A percentile compares a stretch with the other conserved stretches of the same genome.
These are phyloP conservation scores for Lithophane socia DNA, from an alignment of 2,888 invertebrate genomes.

Conservation along the genomic window DNA sequence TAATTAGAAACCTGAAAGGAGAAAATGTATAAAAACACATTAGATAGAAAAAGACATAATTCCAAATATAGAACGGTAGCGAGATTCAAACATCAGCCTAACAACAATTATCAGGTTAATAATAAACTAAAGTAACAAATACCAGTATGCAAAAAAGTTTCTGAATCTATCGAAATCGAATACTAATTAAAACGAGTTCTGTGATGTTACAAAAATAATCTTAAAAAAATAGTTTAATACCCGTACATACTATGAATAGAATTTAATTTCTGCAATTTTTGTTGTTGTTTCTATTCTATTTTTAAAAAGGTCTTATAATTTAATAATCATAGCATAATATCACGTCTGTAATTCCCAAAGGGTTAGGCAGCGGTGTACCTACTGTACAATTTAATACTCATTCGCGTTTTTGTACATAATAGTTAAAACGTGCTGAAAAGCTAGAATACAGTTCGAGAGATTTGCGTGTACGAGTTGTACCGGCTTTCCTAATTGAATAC, in stretches of 20 bases:
- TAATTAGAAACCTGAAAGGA: neutral
- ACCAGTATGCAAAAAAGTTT: neutral
- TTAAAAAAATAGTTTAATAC: too few relatives aligned
- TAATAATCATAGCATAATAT: neutral
- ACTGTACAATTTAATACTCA: conserved; percentile 8
- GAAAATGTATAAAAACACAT: neutral
- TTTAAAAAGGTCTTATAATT: neutral
- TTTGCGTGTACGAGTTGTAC: neutral
- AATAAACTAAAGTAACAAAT: neutral
- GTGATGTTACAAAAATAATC: conserved; percentile 3
- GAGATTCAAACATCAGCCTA: neutral
- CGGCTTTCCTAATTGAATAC: conserved; percentile 26
- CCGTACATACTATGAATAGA: too few relatives aligned
- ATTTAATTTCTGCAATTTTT: too few relatives aligned
- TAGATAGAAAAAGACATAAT: too few relatives aligned
- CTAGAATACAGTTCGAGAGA: conserved; percentile 8
- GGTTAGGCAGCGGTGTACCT: too few relatives aligned
- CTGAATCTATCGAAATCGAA: neutral
- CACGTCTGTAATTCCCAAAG: neutral
- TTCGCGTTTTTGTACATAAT: neutral
- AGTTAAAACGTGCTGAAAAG: neutral
- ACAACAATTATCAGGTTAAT: neutral
- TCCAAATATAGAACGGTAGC: neutral
- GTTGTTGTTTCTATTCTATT: neutral
- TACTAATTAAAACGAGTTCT: conserved; percentile 6